Conservation (phyloP, 2,113 vertebrate species). For the Clarias magur region DNA sequence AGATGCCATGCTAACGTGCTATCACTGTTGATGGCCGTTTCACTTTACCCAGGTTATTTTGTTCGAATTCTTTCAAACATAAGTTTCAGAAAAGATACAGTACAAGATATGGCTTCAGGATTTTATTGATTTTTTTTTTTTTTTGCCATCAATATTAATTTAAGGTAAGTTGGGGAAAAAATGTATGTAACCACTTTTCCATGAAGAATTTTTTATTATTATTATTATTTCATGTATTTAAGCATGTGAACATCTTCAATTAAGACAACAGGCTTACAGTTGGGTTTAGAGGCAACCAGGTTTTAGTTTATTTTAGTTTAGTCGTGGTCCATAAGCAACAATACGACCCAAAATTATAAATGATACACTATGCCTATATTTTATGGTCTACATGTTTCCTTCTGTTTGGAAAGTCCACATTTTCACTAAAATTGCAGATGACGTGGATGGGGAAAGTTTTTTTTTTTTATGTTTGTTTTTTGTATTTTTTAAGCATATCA, state of each 20-base stretch:
- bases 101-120: no score
- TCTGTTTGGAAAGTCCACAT: no score
- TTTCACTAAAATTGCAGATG: no score
- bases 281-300: background rate
- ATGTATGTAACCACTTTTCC: background rate
- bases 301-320: background rate
- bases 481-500: no score
- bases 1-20: background rate
- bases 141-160: background rate
- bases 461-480: no score
- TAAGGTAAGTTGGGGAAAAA: background rate
- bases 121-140: background rate
- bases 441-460: no score
- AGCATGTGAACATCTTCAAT: background rate
- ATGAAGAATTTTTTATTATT: constrained; percentile 4
- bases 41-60: background rate
- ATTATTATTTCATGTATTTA: background rate
- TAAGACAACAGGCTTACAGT: background rate
- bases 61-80: background rate
- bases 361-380: no score
- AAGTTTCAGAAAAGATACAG: background rate
- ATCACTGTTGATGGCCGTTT: background rate
- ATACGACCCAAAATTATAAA: background rate
- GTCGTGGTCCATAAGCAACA: background rate
- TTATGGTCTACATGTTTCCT: no score